Evolutionary conservation across 2,888 invertebrate species (phyloP), one percentile per base, ranked within the genome.

Genomic region (Drosophila emarginata): DNA sequence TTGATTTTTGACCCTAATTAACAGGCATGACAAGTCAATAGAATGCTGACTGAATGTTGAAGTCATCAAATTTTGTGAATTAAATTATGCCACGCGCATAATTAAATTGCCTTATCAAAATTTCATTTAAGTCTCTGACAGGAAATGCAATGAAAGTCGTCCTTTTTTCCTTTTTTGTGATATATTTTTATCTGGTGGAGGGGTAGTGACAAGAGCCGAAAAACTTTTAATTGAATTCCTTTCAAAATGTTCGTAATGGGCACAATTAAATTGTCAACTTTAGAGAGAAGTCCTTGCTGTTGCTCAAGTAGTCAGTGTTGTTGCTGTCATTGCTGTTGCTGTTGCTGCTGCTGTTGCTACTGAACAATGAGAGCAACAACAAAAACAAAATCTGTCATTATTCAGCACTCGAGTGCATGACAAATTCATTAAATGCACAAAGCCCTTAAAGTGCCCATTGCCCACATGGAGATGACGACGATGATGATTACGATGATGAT

Each of bases 151-250:
- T 64, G 60, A 52, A 64, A 56, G 56, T 64, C 40, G 51, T 63
- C 50, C 63, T 63, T 68, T 36, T 70, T 18, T 7, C 11, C 12
- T 14, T 23, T 23, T 26, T 14, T 28, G 0, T 23, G 23, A 32
- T 32, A 32, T 32, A 32, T 32, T 32, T 32, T 32, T 32, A 1
- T 32, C 32, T 32, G 32, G 9, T 32, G 11, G 26, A 40, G 40
- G 5, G 21, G 32, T 37, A 26, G 57, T n/a, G 40, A 32, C n/a
- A 61, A 61, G 50, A 32, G 37, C 63, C 61, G 62, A 66, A 66
- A 71, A 84, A 86, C 71, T 84, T 84, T 87, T 87, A 84, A 84
- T 84, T 84, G 81, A 86, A 87, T 86, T 84, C 76, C 74, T 71
- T 86, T 75, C 67, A 74, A 81, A 78, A 76, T 78, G 71, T 69